phyloP scores from a whole-genome alignment of 2,797 vertebrate genomes.

The Sebastes jordani region DNA sequence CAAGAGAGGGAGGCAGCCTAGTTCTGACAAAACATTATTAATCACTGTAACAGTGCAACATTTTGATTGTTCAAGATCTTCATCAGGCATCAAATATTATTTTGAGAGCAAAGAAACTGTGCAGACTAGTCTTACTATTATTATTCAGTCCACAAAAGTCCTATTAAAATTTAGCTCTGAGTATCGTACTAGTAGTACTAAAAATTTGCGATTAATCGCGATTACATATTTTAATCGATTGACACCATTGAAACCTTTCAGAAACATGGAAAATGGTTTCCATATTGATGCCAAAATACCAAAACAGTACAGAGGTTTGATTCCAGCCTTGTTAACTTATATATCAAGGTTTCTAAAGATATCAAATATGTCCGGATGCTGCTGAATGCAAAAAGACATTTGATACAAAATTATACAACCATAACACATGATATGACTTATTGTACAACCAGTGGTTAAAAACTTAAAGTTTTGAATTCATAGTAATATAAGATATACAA shows the following conservation, averaged over 20 bases:
- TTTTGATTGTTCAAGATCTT: neutral
- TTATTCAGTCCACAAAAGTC: neutral
- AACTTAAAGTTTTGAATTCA: neutral
- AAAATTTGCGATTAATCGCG: no score
- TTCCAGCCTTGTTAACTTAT: neutral
- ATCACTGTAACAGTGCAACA: neutral
- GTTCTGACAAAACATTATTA: neutral
- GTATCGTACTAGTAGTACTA: neutral
- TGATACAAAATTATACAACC: neutral
- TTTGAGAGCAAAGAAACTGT: neutral
- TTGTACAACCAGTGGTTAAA: neutral
- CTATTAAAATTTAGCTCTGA: neutral
- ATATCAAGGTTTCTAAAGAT: neutral
- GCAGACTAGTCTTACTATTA: neutral
- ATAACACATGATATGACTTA: neutral
- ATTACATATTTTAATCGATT: no score
- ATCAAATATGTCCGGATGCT: neutral
- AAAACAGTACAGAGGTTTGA: neutral
- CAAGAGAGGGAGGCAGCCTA: no score
- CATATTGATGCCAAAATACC: neutral
- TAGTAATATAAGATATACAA: neutral
- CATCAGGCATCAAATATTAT: neutral
- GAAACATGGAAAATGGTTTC: neutral
- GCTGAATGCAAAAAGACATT: neutral
- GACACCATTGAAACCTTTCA: no score